Conservation (phyloP, 1,140 invertebrate species). For the Lysiphlebus fabarum region DNA sequence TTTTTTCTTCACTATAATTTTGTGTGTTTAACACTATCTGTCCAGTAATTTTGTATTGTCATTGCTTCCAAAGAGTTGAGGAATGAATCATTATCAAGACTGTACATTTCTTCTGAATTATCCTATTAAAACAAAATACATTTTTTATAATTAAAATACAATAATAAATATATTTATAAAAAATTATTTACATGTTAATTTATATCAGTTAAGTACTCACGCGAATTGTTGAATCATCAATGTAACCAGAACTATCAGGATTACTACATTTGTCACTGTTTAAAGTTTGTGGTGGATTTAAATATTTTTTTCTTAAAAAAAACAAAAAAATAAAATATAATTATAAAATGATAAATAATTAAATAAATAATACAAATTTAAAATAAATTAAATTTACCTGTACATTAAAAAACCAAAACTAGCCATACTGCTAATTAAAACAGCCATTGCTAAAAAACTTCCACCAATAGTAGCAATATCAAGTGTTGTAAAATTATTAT, state of each 20-base stretch:
- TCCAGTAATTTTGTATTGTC: constrained; percentile 93
- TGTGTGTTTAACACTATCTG: constrained; percentile 86
- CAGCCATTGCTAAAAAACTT: constrained; percentile 67
- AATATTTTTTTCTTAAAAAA: constrained; percentile 60
- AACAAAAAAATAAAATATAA: constrained; percentile 13
- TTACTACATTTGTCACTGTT: constrained; percentile 76
- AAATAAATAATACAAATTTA: neutral
- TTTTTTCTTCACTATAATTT: constrained; percentile 63
- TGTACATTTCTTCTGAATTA: constrained; percentile 89
- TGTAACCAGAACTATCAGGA: constrained; percentile 82
- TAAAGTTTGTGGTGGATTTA: constrained; percentile 77
- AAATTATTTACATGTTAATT: constrained; percentile 28
- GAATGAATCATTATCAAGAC: constrained; percentile 87
- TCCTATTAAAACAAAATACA: constrained; percentile 60
- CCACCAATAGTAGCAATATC: constrained; percentile 71
- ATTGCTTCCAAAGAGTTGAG: constrained; percentile 86
- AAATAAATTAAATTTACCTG: constrained; percentile 39
- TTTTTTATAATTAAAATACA: constrained; percentile 27
- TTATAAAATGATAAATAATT: neutral
- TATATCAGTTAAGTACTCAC: constrained; percentile 56
- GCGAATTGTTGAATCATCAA: constrained; percentile 83
- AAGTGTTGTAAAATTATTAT: constrained; percentile 43
- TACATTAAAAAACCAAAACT: constrained; percentile 73
- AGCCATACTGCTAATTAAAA: constrained; percentile 64
- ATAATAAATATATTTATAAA: neutral